These are phyloP conservation scores for Grantiella picta DNA, from an alignment of 2,113 vertebrate genomes.

Conservation along the genomic window DNA sequence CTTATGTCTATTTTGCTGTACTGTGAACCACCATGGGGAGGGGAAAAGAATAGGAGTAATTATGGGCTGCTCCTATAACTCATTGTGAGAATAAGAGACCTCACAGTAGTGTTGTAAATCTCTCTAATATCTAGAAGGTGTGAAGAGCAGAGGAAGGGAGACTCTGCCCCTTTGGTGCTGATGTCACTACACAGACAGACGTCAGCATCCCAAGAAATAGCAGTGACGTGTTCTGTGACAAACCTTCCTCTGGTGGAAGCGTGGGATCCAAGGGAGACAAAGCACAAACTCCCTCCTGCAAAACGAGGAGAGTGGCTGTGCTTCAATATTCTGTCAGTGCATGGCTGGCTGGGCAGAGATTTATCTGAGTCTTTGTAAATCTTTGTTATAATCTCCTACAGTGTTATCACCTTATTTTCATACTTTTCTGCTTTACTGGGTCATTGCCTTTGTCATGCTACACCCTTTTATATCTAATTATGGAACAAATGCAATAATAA, in stretches of 20 bases:
- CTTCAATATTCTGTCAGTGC: neutral
- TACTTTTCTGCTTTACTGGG: neutral
- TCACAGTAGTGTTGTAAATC: neutral
- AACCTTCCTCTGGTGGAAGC: neutral
- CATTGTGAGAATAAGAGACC: neutral
- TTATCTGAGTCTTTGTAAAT: neutral
- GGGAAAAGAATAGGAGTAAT: neutral
- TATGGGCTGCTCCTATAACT: neutral
- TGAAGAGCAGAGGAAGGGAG: neutral
- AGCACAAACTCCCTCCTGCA: neutral
- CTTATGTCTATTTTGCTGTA: neutral
- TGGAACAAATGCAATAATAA: neutral
- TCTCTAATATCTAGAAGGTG: neutral
- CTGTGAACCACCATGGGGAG: neutral
- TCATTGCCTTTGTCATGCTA: neutral
- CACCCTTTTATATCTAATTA: neutral
- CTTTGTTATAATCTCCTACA: neutral
- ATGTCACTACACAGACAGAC: neutral
- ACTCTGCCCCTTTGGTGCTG: neutral
- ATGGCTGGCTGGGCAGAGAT: neutral
- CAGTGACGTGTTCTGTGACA: neutral
- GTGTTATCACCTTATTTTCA: neutral
- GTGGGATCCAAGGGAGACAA: neutral
- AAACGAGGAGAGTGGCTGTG: neutral
- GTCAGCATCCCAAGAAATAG: neutral